phyloP scores from a whole-genome alignment of 2,113 vertebrate genomes.

The Pteropus alecto region DNA sequence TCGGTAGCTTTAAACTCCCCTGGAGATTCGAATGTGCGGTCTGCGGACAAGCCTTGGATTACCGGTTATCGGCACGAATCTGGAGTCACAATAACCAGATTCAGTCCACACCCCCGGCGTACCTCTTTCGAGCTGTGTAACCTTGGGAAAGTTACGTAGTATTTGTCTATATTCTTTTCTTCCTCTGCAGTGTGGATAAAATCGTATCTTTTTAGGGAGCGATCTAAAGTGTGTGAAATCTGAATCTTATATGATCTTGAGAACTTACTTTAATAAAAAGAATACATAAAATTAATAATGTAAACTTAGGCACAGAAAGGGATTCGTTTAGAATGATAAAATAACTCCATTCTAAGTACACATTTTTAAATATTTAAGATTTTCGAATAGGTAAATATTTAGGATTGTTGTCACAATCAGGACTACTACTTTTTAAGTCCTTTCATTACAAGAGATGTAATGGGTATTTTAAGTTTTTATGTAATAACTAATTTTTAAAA shows the following conservation, averaged over 20 bases:
- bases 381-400: not conserved
- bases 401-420: not conserved
- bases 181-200: not conserved
- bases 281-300: not conserved
- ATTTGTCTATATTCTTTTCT: not conserved
- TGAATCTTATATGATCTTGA: not conserved
- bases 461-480: not conserved
- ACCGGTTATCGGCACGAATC: not conserved
- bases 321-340: not conserved
- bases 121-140: not conserved
- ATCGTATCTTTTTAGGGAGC: not conserved
- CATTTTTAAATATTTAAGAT: not conserved
- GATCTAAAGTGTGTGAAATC: not conserved
- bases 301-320: not conserved
- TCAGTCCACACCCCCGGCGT: no score
- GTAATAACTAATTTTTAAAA: not conserved
- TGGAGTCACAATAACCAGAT: accelerated
- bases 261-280: not conserved
- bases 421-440: not conserved
- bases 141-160: not conserved
- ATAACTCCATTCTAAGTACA: not conserved
- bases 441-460: not conserved
- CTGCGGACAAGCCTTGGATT: not conserved
- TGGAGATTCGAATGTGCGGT: not conserved
- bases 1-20: not conserved